These are phyloP conservation scores for Alaudala cheleensis DNA, from an alignment of 2,113 vertebrate species.

Conservation along the genomic window DNA sequence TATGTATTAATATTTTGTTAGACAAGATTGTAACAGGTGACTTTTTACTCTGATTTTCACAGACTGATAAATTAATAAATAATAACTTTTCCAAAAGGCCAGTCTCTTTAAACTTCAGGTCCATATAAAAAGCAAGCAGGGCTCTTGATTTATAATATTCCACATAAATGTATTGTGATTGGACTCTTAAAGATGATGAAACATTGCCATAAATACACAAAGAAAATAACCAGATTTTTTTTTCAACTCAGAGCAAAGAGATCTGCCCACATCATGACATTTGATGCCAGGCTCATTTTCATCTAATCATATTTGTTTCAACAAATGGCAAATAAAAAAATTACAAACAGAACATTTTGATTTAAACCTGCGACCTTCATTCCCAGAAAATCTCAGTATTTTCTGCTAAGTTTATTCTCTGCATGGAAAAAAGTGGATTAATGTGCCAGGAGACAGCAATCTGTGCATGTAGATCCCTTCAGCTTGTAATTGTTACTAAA, in stretches of 20 bases:
- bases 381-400: background rate
- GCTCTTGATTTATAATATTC: background rate
- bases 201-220: background rate
- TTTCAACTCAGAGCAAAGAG: background rate
- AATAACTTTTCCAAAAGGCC: slow-evolving; percentile 14
- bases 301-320: background rate
- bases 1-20: slow-evolving; percentile 31
- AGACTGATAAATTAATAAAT: background rate
- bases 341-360: background rate
- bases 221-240: background rate
- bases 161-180: background rate
- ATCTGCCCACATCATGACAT: background rate
- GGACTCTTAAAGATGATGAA: background rate
- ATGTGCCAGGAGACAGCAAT: background rate
- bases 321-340: background rate
- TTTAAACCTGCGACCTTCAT: background rate
- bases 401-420: background rate
- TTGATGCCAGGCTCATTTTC: slow-evolving; percentile 13
- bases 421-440: background rate
- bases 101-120: background rate
- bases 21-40: slow-evolving; percentile 14
- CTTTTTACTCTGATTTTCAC: slow-evolving; percentile 33
- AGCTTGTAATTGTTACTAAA: slow-evolving; percentile 10
- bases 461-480: background rate
- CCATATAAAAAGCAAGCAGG: background rate